A percentile compares a stretch with the other conserved stretches of the same genome.
Evolutionary conservation across 2,113 vertebrate species (phyloP).

Genomic region (Alectura lathami): DNA sequence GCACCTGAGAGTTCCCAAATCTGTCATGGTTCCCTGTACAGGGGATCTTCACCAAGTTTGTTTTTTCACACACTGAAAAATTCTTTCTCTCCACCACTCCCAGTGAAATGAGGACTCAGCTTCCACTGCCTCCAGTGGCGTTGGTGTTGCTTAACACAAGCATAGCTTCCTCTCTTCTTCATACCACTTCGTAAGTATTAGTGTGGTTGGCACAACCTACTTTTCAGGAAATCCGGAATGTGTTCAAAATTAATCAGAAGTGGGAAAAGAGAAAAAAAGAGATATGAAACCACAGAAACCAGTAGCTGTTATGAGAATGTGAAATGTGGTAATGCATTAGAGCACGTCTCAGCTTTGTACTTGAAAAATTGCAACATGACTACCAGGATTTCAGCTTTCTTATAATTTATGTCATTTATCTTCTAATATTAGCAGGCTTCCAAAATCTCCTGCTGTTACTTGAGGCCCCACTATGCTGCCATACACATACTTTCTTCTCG

Average conservation of each 20-base stretch:
- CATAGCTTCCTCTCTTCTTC: background rate
- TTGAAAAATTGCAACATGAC: background rate
- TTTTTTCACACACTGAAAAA: background rate
- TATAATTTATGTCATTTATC: slow-evolving; percentile 35
- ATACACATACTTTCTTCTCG: background rate
- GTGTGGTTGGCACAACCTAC: background rate
- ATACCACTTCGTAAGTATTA: background rate
- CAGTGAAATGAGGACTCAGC: background rate
- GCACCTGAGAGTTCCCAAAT: background rate
- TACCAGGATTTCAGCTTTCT: background rate
- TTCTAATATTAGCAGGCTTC: slow-evolving; percentile 32
- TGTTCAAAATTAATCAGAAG: background rate
- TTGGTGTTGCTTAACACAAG: background rate
- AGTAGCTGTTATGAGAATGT: slow-evolving; percentile 9
- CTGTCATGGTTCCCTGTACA: background rate
- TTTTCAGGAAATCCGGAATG: slow-evolving; percentile 2
- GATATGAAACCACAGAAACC: slow-evolving; percentile 31
- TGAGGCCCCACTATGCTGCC: background rate
- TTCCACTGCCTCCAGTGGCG: background rate
- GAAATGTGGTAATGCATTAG: background rate
- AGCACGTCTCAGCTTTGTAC: background rate
- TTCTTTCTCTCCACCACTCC: background rate
- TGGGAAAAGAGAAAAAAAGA: slow-evolving; percentile 25
- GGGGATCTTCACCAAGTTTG: background rate
- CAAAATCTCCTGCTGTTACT: background rate